Evolutionary conservation across 2,888 invertebrate species (phyloP), one percentile per base, ranked within the genome.

Genomic region (Andrena minutula): DNA sequence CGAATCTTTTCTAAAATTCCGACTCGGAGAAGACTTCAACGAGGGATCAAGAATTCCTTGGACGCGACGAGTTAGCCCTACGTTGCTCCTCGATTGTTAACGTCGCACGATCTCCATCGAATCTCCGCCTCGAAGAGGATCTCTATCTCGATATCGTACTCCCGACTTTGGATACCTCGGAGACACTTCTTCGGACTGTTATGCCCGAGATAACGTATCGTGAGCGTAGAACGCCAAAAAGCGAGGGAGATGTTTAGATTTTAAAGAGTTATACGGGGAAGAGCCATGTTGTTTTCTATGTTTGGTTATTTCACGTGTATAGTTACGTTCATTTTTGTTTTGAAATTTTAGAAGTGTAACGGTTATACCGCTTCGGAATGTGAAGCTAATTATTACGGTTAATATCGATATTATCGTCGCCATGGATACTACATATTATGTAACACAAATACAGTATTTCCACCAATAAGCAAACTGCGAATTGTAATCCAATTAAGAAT

Each of bases 401-500:
- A 73, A 60, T 82, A 65, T 61, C 58, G 26, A 66, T 69, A 82
- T 76, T 77, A 73, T 66, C 47, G 53, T 71, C 76, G 70, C 61
- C 61, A 66, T 66, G 66, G 64, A 68, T 82, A 69, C 26, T 76
- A 68, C 66, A 78, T 58, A 68, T 75, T 58, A 68, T 75, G 60
- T 83, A 74, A 78, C 61, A 16, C 74, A 74, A 74, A 47, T 77
- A 82, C 82, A 73, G 70, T 77, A 77, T 78, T 77, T 64, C 66
- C 76, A 76, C 23, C 26, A 63, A 63, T 66, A 69, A 72, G 41
- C 71, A 82, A 81, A 30, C 68, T 51, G 82, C 68, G 81, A 80
- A 56, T 82, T 79, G 49, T 82, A 82, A 82, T 82, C 81, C 80
- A 79, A 64, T 35, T 61, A 71, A 66, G 58, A 75, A 68, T 68